These are phyloP conservation scores for Galagoides demidoff DNA, from an alignment of 2,797 vertebrate genomes.

Conservation along the genomic window DNA sequence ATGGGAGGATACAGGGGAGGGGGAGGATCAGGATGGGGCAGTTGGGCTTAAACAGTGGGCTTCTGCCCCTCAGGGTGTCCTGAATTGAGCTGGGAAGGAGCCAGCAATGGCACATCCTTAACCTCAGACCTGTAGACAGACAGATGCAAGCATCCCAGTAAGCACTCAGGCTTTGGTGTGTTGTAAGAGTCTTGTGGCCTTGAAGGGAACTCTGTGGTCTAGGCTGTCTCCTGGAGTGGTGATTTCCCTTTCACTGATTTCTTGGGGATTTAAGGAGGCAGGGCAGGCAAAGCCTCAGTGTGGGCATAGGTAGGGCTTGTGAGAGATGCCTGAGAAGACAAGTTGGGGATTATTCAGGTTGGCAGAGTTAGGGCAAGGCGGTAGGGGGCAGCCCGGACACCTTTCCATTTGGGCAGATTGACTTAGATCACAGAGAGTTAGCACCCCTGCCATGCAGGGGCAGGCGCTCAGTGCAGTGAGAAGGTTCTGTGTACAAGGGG, in stretches of 20 bases:
- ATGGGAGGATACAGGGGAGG: neutral
- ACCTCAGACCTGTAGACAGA: neutral
- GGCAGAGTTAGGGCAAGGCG: neutral
- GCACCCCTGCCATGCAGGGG: neutral
- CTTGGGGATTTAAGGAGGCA: neutral
- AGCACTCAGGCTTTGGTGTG: neutral
- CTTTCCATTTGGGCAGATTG: neutral
- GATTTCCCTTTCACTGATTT: neutral
- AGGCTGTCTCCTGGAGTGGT: fast-evolving
- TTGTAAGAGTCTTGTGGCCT: neutral
- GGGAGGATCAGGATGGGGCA: neutral
- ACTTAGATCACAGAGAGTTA: neutral
- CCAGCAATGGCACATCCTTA: fast-evolving
- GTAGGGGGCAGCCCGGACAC: neutral
- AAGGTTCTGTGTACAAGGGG: neutral
- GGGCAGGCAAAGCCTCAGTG: neutral
- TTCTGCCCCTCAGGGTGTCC: neutral
- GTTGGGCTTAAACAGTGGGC: neutral
- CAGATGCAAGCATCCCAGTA: fast-evolving
- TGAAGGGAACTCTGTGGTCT: neutral
- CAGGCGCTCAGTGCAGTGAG: neutral
- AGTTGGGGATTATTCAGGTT: neutral
- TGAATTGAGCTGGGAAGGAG: neutral
- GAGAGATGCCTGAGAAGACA: neutral
- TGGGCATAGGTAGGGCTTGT: neutral